phyloP scores from a whole-genome alignment of 2,888 invertebrate species.

The Acanthosepion esculentum region DNA sequence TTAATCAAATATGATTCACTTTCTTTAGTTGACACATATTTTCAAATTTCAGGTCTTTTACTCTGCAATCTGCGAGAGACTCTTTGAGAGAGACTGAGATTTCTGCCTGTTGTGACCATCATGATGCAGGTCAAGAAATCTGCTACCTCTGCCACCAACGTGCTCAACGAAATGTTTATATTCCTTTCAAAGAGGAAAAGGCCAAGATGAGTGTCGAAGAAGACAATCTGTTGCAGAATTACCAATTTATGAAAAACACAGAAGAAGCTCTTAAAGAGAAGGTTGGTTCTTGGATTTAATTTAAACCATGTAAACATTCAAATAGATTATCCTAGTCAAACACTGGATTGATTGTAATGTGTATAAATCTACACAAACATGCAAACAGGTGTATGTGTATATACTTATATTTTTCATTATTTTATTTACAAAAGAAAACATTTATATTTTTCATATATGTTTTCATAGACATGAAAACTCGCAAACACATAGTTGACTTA shows the following conservation, averaged over 20 bases:
- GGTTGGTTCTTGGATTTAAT: constrained; percentile 53
- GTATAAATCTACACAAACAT: no score
- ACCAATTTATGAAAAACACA: constrained; percentile 73
- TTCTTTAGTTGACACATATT: background rate
- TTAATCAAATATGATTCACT: no score
- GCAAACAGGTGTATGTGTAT: no score
- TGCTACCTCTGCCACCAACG: constrained; percentile 76
- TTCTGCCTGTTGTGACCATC: constrained; percentile 66
- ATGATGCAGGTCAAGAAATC: constrained; percentile 75
- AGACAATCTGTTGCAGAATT: constrained; percentile 72
- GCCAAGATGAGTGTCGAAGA: constrained; percentile 71
- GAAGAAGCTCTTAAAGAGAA: constrained; percentile 71
- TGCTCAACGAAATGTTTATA: constrained; percentile 73
- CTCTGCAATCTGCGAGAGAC: constrained; percentile 53
- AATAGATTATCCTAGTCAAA: no score
- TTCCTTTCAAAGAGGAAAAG: constrained; percentile 72
- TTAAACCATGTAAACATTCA: no score
- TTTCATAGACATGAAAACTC: no score
- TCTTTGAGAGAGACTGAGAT: constrained; percentile 52
- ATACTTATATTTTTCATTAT: no score
- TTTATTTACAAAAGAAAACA: no score
- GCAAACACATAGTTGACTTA: no score
- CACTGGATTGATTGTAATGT: no score
- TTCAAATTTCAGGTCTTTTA: background rate
- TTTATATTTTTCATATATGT: no score